Base-by-base conservation (phyloP, 2,888 invertebrate genomes). In the Tigriopus californicus region DNA sequence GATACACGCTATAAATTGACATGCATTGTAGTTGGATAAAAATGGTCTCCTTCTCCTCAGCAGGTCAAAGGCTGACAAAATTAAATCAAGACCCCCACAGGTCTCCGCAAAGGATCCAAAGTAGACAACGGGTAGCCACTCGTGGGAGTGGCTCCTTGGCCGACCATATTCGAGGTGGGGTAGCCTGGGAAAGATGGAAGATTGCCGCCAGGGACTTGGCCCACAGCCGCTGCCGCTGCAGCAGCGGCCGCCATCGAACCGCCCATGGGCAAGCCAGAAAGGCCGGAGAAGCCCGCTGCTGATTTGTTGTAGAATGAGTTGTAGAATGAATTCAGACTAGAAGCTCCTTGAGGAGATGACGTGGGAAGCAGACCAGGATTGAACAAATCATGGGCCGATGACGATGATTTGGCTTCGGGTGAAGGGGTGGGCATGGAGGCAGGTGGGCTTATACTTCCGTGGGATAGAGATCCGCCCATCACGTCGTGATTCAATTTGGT, bases 181-280 rank as follows among this genome's bases (percentile, higher is more conserved):
- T 33, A 33, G 8, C 33, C 33, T 5, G 33, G 33, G 33, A 33
- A 33, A 33, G 33, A 33, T 33, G 33, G 33, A 66, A 82, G 80
- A 67, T 82, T 80, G 1, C 78, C 59, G 40, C 58, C 79, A 1
- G 80, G 79, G 1, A 81, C 81, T 0, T 81, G 81, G 0, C 81
- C 82, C 1, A 81, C 81, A 0, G 80, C 81, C n/a, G 82, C 82
- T 40, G 78, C 81, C 80, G 64, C 44, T 20, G 82, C 81, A 64
- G 82, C 81, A 49, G 81, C 83, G 11, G 83, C 82, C 12, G 82
- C 81, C 1, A 82, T 80, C 46, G 77, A 77, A 79, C 77, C 80
- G 47, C 44, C 59, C 48, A 48, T 47, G 13, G 51, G 40, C 12
- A 25, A 12, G 4, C 41, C 60, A 46, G 61, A 51, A 57, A 51